Evolutionary conservation across 2,888 invertebrate species (phyloP).

Genomic region (Pollenia amentaria): DNA sequence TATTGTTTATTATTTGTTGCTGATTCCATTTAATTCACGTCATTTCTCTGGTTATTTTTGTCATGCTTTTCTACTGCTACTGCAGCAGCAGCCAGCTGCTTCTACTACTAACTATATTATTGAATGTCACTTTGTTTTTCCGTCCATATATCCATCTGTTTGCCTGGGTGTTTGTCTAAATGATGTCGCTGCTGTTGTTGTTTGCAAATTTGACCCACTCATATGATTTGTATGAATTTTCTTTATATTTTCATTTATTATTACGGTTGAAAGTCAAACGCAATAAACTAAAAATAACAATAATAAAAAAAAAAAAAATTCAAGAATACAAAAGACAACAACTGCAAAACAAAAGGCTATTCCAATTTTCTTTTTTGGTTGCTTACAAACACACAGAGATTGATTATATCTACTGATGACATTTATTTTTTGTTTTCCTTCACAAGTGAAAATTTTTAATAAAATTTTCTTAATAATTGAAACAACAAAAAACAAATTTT

Average conservation of each 20-base stretch:
- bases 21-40: conserved; percentile 44
- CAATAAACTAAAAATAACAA: conserved; percentile 64
- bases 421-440: conserved; percentile 66
- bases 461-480: conserved; percentile 30
- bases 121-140: conserved; percentile 39
- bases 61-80: conserved; percentile 42
- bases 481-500: not conserved
- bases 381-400: conserved; percentile 21
- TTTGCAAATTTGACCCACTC: conserved; percentile 64
- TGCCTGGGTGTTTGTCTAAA: conserved; percentile 22
- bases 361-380: conserved; percentile 41
- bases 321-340: conserved; percentile 51
- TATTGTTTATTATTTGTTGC: conserved; percentile 39
- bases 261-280: conserved; percentile 64
- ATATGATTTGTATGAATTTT: conserved; percentile 67
- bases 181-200: conserved; percentile 34
- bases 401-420: conserved; percentile 64
- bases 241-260: conserved; percentile 63
- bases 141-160: not conserved
- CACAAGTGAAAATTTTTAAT: conserved; percentile 50
- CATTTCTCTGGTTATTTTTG: conserved; percentile 45
- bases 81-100: conserved; percentile 25
- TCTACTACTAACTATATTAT: conserved; percentile 16
- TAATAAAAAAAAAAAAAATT: conserved; percentile 34
- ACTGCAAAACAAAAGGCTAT: conserved; percentile 37